Evolutionary conservation across 2,113 vertebrate species (phyloP).

Genomic region (Podilymbus podiceps): DNA sequence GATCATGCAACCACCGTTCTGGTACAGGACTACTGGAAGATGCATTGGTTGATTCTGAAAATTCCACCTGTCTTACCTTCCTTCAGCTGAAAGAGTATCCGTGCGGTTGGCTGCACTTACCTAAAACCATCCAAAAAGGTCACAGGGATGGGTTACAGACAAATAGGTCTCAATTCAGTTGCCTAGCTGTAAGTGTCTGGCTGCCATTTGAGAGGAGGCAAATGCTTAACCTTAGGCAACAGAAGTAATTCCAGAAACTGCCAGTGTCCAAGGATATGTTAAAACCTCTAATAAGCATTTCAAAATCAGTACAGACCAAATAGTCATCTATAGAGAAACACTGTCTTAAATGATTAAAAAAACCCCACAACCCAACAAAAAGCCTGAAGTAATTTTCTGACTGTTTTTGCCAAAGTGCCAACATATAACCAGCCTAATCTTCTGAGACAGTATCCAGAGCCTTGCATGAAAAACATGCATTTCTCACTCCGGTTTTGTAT

Average conservation of each 20-base stretch:
- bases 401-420: background rate
- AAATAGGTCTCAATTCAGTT: background rate
- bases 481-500: background rate
- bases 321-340: background rate
- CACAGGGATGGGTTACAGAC: background rate
- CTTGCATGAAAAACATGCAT: background rate
- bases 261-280: background rate
- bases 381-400: background rate
- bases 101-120: background rate
- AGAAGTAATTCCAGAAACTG: background rate
- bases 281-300: background rate
- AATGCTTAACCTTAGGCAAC: background rate
- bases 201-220: background rate
- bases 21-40: background rate
- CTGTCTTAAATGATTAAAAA: background rate
- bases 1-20: background rate
- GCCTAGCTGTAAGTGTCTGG: background rate
- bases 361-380: background rate
- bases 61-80: background rate
- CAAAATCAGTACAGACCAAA: background rate
- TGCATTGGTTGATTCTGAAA: background rate
- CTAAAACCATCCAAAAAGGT: background rate
- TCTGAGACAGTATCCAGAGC: background rate
- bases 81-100: background rate
- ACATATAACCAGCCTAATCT: background rate